phyloP scores from a whole-genome alignment of 2,113 vertebrate species.

The Oriolus oriolus region DNA sequence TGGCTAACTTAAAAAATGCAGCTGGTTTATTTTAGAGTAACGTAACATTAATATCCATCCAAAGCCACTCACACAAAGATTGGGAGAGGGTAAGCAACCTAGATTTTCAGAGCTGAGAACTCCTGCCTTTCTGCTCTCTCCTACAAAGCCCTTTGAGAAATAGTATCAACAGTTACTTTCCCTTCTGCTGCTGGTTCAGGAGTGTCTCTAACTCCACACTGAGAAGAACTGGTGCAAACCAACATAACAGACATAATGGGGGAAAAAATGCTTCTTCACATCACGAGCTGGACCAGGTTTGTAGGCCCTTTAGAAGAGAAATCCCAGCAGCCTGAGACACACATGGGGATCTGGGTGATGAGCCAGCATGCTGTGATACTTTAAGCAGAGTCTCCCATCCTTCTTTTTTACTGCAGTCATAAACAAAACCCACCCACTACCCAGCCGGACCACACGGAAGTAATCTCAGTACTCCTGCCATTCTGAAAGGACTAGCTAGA shows the following conservation, averaged over 20 bases:
- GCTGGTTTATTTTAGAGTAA: not conserved
- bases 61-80: not conserved
- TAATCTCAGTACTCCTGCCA: not conserved
- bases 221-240: not conserved
- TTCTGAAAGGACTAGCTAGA: not conserved
- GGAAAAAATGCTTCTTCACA: not conserved
- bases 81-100: not conserved
- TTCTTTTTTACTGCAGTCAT: not conserved
- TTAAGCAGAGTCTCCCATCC: not conserved
- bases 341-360: not conserved
- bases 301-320: not conserved
- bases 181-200: not conserved
- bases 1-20: not conserved
- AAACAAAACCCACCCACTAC: not conserved
- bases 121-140: not conserved
- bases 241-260: not conserved
- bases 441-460: not conserved
- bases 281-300: not conserved
- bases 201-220: not conserved
- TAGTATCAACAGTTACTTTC: not conserved
- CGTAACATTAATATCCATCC: not conserved
- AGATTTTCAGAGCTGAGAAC: not conserved
- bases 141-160: not conserved
- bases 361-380: fast-evolving
- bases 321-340: not conserved